phyloP scores from a whole-genome alignment of 2,888 invertebrate species.

The Coelinius sp. region DNA sequence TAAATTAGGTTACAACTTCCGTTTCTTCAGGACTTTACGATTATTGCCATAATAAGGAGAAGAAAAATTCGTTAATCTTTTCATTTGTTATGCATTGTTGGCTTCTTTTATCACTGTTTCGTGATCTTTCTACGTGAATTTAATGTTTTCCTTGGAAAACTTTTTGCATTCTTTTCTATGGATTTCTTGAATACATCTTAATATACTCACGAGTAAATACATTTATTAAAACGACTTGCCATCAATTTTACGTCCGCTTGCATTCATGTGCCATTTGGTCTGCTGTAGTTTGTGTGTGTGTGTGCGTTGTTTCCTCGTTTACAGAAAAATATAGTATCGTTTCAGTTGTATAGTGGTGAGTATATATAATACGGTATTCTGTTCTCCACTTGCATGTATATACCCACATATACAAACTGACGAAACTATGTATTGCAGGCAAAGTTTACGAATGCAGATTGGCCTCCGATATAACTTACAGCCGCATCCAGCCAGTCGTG shows the following conservation, averaged over 20 bases:
- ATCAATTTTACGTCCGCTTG: conserved; percentile 28
- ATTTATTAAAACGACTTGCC: conserved; percentile 5
- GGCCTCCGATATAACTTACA: conserved; percentile 48
- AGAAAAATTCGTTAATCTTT: background rate
- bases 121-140: background rate
- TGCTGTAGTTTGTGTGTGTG: background rate
- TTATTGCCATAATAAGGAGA: background rate
- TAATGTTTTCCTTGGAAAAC: background rate
- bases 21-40: conserved; percentile 20
- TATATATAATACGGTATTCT: conserved; percentile 12
- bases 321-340: conserved; percentile 32
- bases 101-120: background rate
- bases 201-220: conserved; percentile 10
- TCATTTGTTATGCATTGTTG: conserved; percentile 8
- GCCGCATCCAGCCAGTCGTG: conserved; percentile 46
- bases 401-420: conserved; percentile 42
- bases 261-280: background rate
- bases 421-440: conserved; percentile 48
- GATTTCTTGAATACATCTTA: conserved; percentile 22
- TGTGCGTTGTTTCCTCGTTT: conserved; percentile 32
- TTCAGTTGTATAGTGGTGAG: conserved; percentile 13
- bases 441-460: conserved; percentile 52
- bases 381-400: conserved; percentile 15
- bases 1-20: conserved; percentile 33
- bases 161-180: background rate